Evolutionary conservation across 2,797 vertebrate species (phyloP).

Genomic region (Aulostomus chinensis): DNA sequence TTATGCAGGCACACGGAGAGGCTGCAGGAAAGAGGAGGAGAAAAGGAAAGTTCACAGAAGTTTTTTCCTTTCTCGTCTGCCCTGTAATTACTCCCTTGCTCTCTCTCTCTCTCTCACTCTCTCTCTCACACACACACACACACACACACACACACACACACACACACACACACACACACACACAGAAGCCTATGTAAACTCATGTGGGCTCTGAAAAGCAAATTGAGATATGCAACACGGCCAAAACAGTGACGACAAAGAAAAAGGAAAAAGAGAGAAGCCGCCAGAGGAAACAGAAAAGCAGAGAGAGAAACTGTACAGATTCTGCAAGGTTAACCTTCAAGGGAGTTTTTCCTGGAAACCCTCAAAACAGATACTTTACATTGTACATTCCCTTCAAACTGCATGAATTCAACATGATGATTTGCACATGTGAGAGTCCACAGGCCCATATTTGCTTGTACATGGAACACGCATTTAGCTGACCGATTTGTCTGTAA

Average conservation of each 20-base stretch:
- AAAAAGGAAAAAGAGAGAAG: neutral
- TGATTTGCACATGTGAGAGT: too few species aligned
- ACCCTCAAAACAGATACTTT: neutral
- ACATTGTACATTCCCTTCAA: neutral
- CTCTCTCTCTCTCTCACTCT: too few species aligned
- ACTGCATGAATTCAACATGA: too few species aligned
- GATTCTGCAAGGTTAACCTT: neutral
- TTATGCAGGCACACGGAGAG: constrained; percentile 13
- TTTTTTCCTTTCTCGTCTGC: constrained; percentile 36
- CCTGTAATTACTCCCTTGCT: constrained; percentile 63
- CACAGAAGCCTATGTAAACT: constrained; percentile 48
- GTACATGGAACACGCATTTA: too few species aligned
- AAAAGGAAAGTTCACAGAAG: constrained; percentile 48
- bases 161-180: constrained; percentile 36
- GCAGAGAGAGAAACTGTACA: neutral
- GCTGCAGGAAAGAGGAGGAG: constrained; percentile 59
- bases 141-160: constrained; percentile 27
- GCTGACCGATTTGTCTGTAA: too few species aligned
- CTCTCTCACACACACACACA: constrained; percentile 31
- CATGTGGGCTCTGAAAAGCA: constrained; percentile 39
- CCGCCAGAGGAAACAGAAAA: constrained; percentile 7
- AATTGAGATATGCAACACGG: constrained; percentile 21
- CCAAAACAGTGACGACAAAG: constrained; percentile 10
- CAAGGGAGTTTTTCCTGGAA: neutral
- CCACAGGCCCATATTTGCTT: too few species aligned